A percentile compares a stretch with the other conserved stretches of the same genome.
Conservation (phyloP, 2,888 invertebrate genomes). For the Creontiades dilutus region DNA sequence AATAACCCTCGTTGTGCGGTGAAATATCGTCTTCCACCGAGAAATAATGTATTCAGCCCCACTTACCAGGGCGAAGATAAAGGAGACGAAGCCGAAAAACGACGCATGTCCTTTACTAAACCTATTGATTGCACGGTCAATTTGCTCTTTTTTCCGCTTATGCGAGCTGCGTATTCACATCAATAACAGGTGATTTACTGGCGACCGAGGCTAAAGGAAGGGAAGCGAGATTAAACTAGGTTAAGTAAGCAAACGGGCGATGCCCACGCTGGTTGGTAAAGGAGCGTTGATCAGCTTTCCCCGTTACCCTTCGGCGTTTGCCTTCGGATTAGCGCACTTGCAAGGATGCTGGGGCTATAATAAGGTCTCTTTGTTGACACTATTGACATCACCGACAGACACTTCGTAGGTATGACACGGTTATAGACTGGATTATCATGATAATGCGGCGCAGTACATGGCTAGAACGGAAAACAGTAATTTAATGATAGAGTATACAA, state of each 20-base stretch:
- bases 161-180: not conserved
- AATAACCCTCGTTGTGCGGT: not conserved
- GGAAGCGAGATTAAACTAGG: slow-evolving; percentile 42
- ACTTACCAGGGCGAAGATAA: not conserved
- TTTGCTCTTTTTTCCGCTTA: not conserved
- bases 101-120: not conserved
- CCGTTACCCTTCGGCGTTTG: slow-evolving; percentile 25
- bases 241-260: slow-evolving; percentile 43
- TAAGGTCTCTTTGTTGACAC: slow-evolving; percentile 30
- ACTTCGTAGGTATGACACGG: too few relatives aligned
- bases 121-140: slow-evolving; percentile 1
- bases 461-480: too few relatives aligned
- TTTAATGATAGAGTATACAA: too few relatives aligned
- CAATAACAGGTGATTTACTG: slow-evolving; percentile 15
- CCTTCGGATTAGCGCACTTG: slow-evolving; percentile 40
- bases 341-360: slow-evolving; percentile 1
- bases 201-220: not conserved
- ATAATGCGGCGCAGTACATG: too few relatives aligned
- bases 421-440: too few relatives aligned
- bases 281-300: slow-evolving; percentile 35
- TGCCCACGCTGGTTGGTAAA: slow-evolving; percentile 28
- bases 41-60: too few relatives aligned
- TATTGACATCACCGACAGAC: not conserved
- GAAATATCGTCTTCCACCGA: not conserved
- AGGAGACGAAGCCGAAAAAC: not conserved